These are phyloP conservation scores for Agonopterix subpropinquella DNA, from an alignment of 2,888 invertebrate genomes.

Conservation along the genomic window DNA sequence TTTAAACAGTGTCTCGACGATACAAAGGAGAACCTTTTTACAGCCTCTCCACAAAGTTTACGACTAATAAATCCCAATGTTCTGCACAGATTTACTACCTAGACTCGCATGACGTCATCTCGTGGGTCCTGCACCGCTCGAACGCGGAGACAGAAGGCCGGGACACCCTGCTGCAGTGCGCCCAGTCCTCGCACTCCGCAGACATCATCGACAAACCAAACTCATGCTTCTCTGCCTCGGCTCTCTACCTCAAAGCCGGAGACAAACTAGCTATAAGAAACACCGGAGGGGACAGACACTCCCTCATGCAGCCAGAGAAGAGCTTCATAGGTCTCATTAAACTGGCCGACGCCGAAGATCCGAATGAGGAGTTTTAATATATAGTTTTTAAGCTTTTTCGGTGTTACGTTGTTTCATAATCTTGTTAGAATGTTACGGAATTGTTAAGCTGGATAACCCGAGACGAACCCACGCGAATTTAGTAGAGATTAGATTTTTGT, in stretches of 20 bases:
- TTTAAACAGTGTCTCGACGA: no score
- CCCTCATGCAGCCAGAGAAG: conserved; percentile 83
- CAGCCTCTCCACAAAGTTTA: neutral
- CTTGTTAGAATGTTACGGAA: no score
- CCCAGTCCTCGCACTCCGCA: conserved; percentile 78
- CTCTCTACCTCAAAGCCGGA: conserved; percentile 77
- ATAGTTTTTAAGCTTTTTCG: neutral
- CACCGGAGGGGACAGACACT: conserved; percentile 79
- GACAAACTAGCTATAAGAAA: conserved; percentile 83
- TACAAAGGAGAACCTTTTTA: neutral
- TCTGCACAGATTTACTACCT: conserved; percentile 82
- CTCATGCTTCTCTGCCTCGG: conserved; percentile 84
- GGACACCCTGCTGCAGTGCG: conserved; percentile 82
- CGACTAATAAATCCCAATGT: neutral
- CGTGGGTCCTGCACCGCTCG: conserved; percentile 82
- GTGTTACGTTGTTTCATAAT: neutral
- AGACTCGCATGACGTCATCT: conserved; percentile 85
- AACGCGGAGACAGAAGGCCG: conserved; percentile 66
- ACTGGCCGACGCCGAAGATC: conserved; percentile 75
- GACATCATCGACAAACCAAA: conserved; percentile 77
- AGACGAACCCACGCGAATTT: no score
- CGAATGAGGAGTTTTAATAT: conserved; percentile 46
- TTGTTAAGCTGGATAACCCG: no score
- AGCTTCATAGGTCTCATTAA: conserved; percentile 90
- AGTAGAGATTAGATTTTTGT: no score